Evolutionary conservation across 2,888 invertebrate species (phyloP).

Genomic region (Drosophila anomelani): DNA sequence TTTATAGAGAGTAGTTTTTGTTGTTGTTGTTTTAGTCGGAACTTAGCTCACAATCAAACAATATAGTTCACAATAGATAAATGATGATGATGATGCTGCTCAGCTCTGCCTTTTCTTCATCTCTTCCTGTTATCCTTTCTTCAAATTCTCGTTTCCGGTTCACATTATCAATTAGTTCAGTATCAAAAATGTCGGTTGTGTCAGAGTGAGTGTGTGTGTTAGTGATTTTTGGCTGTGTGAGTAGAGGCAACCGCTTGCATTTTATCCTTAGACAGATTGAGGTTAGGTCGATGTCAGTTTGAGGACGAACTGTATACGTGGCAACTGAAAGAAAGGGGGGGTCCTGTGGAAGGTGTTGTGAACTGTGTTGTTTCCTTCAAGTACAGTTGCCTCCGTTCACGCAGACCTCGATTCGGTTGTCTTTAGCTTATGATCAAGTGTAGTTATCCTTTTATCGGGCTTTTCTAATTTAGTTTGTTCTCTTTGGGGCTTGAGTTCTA

Average conservation of each 20-base stretch:
- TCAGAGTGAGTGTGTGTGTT: slow-evolving; percentile 21
- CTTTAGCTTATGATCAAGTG: slow-evolving; percentile 58
- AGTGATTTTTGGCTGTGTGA: slow-evolving; percentile 31
- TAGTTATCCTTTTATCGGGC: slow-evolving; percentile 41
- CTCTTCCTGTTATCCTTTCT: slow-evolving; percentile 23
- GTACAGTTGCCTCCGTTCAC: slow-evolving; percentile 40
- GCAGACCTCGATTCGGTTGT: slow-evolving; percentile 29
- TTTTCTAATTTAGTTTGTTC: slow-evolving; percentile 49
- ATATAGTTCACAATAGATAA: slow-evolving; percentile 62
- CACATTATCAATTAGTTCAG: slow-evolving; percentile 35
- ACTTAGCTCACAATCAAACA: slow-evolving; percentile 78
- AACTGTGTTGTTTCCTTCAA: slow-evolving; percentile 3
- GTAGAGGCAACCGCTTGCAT: slow-evolving; percentile 37
- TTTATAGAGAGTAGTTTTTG: slow-evolving; percentile 47
- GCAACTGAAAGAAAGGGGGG: slow-evolving; percentile 3
- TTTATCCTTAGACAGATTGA: slow-evolving; percentile 55
- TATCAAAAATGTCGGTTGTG: slow-evolving; percentile 46
- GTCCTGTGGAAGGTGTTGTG: neutral
- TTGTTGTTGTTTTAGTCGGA: slow-evolving; percentile 55
- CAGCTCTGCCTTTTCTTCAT: slow-evolving; percentile 8
- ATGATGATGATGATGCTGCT: slow-evolving; percentile 41
- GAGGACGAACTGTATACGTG: slow-evolving; percentile 22
- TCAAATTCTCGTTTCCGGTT: slow-evolving; percentile 16
- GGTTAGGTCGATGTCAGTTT: slow-evolving; percentile 50
- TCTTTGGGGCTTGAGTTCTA: slow-evolving; percentile 40